phyloP scores from a whole-genome alignment of 2,113 vertebrate species.

The Genyomyrus donnyi region DNA sequence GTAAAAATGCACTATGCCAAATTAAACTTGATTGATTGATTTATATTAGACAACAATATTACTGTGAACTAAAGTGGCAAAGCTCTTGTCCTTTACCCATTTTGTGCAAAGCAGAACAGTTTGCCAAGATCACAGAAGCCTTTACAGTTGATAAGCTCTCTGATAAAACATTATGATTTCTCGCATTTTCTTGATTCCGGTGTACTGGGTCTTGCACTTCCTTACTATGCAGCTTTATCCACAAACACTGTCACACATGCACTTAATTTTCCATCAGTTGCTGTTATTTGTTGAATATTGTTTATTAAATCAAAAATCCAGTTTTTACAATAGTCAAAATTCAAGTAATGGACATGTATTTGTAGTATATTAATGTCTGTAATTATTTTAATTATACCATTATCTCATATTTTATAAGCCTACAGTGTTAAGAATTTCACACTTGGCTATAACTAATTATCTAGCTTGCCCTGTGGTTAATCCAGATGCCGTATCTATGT shows the following conservation, averaged over 20 bases:
- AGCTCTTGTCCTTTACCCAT: background rate
- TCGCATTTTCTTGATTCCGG: background rate
- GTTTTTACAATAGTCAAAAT: background rate
- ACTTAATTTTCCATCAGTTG: background rate
- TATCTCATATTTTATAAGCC: background rate
- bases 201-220: background rate
- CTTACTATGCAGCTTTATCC: background rate
- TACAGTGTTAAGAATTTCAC: background rate
- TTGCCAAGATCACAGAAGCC: background rate
- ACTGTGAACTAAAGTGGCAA: background rate
- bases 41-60: background rate
- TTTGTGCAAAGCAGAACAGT: background rate
- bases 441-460: constrained; percentile 2
- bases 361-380: background rate
- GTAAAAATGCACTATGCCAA: constrained; percentile 1
- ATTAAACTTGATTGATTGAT: constrained; percentile 10
- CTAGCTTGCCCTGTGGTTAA: background rate
- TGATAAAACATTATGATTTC: background rate
- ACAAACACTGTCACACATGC: background rate
- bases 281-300: background rate
- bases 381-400: background rate
- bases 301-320: background rate
- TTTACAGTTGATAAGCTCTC: background rate
- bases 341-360: background rate
- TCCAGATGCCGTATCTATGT: background rate